Evolutionary conservation across 2,797 vertebrate genomes (phyloP).

Genomic region (Hydrocynus forskahlii): DNA sequence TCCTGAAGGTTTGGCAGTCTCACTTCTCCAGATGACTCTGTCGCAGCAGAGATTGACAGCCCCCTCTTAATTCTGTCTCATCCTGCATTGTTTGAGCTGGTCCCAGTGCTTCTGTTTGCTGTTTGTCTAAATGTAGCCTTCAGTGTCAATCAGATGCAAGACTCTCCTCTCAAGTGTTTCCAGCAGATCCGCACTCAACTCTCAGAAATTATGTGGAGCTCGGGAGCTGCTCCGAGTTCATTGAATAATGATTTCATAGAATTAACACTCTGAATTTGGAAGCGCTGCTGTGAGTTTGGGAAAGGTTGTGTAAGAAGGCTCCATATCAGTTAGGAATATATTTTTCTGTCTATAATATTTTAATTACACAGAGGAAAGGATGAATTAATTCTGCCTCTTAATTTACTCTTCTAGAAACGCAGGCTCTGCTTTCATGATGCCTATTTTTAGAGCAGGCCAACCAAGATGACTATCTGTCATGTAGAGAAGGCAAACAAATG

Average conservation of each 20-base stretch:
- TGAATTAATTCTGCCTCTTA: neutral
- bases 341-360: neutral
- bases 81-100: conserved; percentile 50
- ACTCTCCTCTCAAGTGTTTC: conserved; percentile 30
- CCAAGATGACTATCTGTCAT: neutral
- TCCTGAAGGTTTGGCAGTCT: conserved; percentile 53
- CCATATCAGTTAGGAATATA: neutral
- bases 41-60: conserved; percentile 56
- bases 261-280: neutral
- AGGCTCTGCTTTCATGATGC: no score
- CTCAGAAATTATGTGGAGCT: neutral
- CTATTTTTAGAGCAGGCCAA: neutral
- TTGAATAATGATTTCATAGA: neutral
- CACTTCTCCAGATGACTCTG: conserved; percentile 53
- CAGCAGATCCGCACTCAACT: neutral
- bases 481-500: neutral
- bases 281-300: neutral
- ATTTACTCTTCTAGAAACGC: neutral
- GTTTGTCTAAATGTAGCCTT: conserved; percentile 57
- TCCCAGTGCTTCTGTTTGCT: conserved; percentile 57
- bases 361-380: neutral
- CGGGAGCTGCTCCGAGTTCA: conserved; percentile 8
- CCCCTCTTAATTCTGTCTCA: conserved; percentile 49
- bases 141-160: conserved; percentile 48
- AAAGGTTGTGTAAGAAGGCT: neutral